A percentile compares a stretch with the other conserved stretches of the same genome.
phyloP scores from a whole-genome alignment of 2,888 invertebrate genomes.

The Mimachlamys varia region DNA sequence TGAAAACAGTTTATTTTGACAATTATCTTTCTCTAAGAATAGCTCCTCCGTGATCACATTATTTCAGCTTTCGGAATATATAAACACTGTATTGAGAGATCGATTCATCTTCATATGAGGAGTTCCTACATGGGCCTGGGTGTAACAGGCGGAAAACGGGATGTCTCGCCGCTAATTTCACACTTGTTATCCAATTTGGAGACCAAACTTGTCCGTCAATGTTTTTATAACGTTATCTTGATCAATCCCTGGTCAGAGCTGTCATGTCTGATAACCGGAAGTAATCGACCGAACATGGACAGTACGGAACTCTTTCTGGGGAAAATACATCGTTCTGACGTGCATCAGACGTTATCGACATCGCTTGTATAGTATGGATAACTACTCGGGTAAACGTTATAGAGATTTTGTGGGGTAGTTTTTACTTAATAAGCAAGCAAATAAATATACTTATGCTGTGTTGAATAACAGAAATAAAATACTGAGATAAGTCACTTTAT shows the following conservation, averaged over 20 bases:
- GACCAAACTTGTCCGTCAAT: neutral
- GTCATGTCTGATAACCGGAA: neutral
- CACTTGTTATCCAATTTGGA: neutral
- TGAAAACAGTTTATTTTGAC: too few species aligned
- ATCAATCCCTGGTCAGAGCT: neutral
- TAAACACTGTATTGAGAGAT: neutral
- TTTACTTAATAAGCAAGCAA: neutral
- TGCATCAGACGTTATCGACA: neutral
- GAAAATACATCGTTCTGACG: neutral
- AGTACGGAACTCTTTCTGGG: neutral
- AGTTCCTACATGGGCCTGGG: neutral
- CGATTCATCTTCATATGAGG: neutral
- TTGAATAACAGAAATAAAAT: too few species aligned
- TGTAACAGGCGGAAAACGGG: neutral
- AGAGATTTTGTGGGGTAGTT: neutral
- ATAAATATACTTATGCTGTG: too few species aligned
- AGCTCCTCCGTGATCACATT: too few species aligned
- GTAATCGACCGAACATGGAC: neutral
- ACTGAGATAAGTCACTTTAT: too few species aligned
- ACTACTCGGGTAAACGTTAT: neutral
- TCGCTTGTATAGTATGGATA: neutral
- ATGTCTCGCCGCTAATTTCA: constrained; percentile 24
- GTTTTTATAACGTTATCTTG: constrained; percentile 20
- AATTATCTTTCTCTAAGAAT: too few species aligned
- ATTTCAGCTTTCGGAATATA: too few species aligned